A percentile compares a stretch with the other conserved stretches of the same genome.
phyloP scores from a whole-genome alignment of 2,888 invertebrate genomes.

The Ferrisia virgata region DNA sequence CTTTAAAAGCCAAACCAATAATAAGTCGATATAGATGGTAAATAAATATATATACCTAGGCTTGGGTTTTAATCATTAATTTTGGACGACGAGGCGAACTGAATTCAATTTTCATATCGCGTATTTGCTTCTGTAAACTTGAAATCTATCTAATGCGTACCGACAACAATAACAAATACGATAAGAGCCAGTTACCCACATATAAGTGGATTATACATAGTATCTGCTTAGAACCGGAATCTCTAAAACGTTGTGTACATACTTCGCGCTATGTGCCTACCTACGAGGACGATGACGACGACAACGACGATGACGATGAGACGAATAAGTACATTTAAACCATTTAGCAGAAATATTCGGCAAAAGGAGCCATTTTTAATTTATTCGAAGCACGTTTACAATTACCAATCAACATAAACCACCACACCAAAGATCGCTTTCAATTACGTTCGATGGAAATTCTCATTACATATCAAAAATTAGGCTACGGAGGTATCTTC shows the following conservation, averaged over 20 bases:
- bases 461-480: not conserved
- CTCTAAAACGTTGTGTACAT: not conserved
- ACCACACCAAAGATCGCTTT: not conserved
- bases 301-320: too few species aligned
- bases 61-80: not conserved
- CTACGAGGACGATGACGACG: too few species aligned
- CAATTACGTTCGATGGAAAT: not conserved
- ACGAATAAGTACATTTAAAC: not conserved
- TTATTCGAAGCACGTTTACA: conserved; percentile 19
- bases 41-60: too few species aligned
- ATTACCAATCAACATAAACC: conserved; percentile 7
- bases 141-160: not conserved
- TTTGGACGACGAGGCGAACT: not conserved
- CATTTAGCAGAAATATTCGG: not conserved
- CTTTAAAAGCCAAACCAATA: not conserved
- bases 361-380: not conserved
- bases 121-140: not conserved
- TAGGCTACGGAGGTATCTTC: too few species aligned
- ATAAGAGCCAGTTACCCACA: not conserved
- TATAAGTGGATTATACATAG: not conserved
- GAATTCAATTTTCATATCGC: not conserved
- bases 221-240: not conserved
- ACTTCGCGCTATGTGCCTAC: too few species aligned
- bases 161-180: not conserved
- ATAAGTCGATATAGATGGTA: too few species aligned